A percentile compares a stretch with the other conserved stretches of the same genome.
Conservation (phyloP, 2,113 vertebrate species). For the Zapornia atra region DNA sequence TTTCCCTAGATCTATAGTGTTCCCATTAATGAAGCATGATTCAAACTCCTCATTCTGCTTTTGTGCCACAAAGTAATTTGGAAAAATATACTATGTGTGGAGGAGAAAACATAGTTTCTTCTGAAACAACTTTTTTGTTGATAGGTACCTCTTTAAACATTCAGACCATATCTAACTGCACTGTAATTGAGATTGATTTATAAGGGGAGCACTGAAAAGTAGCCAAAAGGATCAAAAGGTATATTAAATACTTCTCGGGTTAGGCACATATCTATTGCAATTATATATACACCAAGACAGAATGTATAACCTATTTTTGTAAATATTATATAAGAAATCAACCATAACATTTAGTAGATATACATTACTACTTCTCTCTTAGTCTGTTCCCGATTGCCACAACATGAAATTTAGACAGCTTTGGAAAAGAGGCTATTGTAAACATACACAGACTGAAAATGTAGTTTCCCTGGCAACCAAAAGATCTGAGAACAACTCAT, state of each 20-base stretch:
- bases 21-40: not conserved
- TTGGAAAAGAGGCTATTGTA: slow-evolving; percentile 15
- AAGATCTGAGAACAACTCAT: slow-evolving; percentile 30
- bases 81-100: not conserved
- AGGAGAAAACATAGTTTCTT: not conserved
- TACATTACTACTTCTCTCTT: slow-evolving; percentile 2
- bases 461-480: slow-evolving; percentile 70
- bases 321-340: not conserved
- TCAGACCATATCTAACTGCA: not conserved
- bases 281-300: not conserved
- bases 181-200: not conserved
- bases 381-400: not conserved
- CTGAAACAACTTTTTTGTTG: not conserved
- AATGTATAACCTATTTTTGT: not conserved
- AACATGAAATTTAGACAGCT: slow-evolving; percentile 40
- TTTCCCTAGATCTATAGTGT: not conserved
- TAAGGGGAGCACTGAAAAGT: not conserved
- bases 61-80: not conserved
- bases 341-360: not conserved
- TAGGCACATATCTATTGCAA: not conserved
- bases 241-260: not conserved
- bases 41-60: not conserved
- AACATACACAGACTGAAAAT: slow-evolving; percentile 34
- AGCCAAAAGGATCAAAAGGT: not conserved
- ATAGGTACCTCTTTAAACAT: not conserved